These are phyloP conservation scores for Helicolenus hilgendorfi DNA, from an alignment of 2,797 vertebrate genomes.

Conservation along the genomic window DNA sequence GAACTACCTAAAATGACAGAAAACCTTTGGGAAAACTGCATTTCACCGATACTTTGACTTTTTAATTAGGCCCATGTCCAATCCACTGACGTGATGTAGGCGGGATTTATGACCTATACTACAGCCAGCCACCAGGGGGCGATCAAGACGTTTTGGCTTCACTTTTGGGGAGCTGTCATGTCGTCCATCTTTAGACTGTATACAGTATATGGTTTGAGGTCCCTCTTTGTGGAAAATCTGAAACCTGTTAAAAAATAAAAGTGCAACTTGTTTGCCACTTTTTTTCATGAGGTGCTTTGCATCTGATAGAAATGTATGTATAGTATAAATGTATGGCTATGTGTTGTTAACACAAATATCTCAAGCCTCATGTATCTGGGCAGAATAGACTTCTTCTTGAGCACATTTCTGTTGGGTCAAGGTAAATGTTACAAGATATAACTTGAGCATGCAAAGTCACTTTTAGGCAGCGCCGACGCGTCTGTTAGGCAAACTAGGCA, in stretches of 20 bases:
- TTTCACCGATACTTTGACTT: too few species aligned
- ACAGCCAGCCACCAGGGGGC: too few species aligned
- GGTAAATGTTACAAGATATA: not conserved
- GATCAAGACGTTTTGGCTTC: too few species aligned
- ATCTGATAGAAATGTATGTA: not conserved
- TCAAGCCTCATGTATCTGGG: not conserved
- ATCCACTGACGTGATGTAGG: too few species aligned
- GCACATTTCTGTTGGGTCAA: not conserved
- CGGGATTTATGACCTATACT: too few species aligned
- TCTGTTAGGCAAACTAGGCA: rapidly evolving
- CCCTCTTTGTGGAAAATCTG: not conserved
- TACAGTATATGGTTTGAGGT: not conserved
- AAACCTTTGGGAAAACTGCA: too few species aligned
- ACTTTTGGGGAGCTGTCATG: too few species aligned
- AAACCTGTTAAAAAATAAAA: not conserved
- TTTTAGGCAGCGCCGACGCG: not conserved
- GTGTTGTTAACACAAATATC: not conserved
- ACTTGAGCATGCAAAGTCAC: not conserved
- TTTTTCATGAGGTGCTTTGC: not conserved
- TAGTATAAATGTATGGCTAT: not conserved
- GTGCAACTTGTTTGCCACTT: not conserved
- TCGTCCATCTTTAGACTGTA: too few species aligned
- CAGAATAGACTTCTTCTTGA: too few species aligned
- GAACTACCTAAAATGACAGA: too few species aligned
- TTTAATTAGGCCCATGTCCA: too few species aligned